These are phyloP conservation scores for Gadus chalcogrammus DNA, from an alignment of 2,113 vertebrate species.

Conservation along the genomic window DNA sequence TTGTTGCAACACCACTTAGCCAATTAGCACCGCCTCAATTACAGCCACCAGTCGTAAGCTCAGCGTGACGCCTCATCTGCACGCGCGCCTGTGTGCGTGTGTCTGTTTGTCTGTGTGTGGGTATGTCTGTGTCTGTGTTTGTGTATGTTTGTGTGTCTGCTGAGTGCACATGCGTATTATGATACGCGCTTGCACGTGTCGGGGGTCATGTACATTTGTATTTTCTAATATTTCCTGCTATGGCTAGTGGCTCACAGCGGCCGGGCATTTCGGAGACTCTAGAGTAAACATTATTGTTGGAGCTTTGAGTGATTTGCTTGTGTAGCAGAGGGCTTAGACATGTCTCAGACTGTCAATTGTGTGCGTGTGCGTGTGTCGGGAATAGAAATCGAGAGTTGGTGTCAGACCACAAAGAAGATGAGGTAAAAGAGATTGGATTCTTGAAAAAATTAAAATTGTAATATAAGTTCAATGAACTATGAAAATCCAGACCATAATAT, in stretches of 20 bases:
- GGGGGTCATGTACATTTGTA: conserved; percentile 49
- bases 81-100: not conserved
- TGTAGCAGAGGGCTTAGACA: conserved; percentile 44
- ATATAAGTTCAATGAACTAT: too few relatives aligned
- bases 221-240: conserved; percentile 60
- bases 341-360: conserved; percentile 8
- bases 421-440: too few relatives aligned
- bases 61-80: conserved; percentile 6
- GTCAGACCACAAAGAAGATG: too few relatives aligned
- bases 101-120: conserved; percentile 24
- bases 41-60: conserved; percentile 8
- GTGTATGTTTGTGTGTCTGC: conserved; percentile 37
- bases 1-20: conserved; percentile 22
- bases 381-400: conserved; percentile 6
- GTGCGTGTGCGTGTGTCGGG: conserved; percentile 1
- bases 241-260: conserved; percentile 56
- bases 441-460: too few relatives aligned
- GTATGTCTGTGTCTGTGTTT: not conserved
- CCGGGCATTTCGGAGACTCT: conserved; percentile 61
- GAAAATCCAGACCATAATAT: too few relatives aligned
- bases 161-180: not conserved
- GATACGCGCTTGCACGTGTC: conserved; percentile 15
- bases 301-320: conserved; percentile 41
- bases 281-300: conserved; percentile 72
- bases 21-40: conserved; percentile 46